These are phyloP conservation scores for Oriolus oriolus DNA, from an alignment of 2,113 vertebrate genomes.

Conservation along the genomic window DNA sequence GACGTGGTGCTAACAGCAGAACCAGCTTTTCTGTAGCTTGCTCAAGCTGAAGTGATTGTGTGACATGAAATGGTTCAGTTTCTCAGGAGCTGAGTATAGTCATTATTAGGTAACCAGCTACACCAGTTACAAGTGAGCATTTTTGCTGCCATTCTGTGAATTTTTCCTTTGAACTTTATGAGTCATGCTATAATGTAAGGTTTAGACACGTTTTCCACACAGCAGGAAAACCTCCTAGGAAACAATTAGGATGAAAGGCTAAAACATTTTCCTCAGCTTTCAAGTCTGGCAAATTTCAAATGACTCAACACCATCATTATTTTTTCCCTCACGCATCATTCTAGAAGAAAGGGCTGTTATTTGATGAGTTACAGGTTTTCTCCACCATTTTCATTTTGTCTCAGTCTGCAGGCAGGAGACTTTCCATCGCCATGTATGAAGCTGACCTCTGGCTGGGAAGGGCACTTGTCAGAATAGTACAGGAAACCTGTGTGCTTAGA, in stretches of 20 bases:
- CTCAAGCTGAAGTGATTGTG: background rate
- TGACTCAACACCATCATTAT: background rate
- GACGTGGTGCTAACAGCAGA: background rate
- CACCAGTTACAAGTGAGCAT: background rate
- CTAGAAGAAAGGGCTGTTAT: background rate
- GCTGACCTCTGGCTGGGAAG: background rate
- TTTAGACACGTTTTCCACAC: background rate
- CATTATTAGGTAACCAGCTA: background rate
- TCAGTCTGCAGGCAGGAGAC: background rate
- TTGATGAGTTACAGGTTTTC: background rate
- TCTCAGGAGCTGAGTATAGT: background rate
- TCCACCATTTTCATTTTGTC: background rate
- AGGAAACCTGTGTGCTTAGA: background rate
- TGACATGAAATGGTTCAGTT: background rate
- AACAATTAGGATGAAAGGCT: background rate
- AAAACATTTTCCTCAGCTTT: background rate
- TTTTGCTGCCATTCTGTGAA: background rate
- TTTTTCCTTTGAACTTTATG: background rate
- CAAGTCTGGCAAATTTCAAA: background rate
- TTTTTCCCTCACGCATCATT: background rate
- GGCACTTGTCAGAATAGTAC: background rate
- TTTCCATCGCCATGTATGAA: background rate
- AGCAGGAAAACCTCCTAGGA: background rate
- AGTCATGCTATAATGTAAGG: background rate
- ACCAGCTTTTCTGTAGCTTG: background rate